phyloP scores from a whole-genome alignment of 2,113 vertebrate species.

The Polypterus senegalus region DNA sequence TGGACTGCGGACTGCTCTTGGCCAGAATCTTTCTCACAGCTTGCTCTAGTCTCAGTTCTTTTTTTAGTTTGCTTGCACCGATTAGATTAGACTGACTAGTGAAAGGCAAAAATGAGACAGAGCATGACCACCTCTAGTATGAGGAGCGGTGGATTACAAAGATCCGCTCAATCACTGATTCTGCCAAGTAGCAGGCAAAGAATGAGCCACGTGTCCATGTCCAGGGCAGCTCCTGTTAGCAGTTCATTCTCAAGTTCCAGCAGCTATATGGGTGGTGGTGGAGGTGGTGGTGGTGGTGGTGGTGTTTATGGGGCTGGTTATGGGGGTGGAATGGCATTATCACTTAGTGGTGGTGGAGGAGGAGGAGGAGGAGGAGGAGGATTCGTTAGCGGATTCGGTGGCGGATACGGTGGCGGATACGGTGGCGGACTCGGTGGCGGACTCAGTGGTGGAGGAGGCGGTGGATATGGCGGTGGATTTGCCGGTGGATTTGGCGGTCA shows the following conservation, averaged over 20 bases:
- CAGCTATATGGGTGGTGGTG: constrained; percentile 11
- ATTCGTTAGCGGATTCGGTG: constrained; percentile 26
- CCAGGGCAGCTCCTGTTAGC: neutral
- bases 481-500: constrained; percentile 20
- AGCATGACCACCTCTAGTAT: constrained; percentile 12
- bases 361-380: constrained; percentile 29
- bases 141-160: constrained; percentile 23
- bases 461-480: constrained; percentile 4
- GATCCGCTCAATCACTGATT: constrained; percentile 24
- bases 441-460: constrained; percentile 27
- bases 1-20: constrained; percentile 29
- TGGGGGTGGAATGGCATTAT: constrained; percentile 23
- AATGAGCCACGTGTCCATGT: constrained; percentile 27
- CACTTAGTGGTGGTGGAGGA: neutral
- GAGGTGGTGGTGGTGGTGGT: constrained; percentile 18
- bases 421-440: constrained; percentile 5
- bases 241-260: constrained; percentile 5
- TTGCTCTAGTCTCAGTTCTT: constrained; percentile 15
- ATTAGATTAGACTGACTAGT: neutral
- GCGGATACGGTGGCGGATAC: constrained; percentile 2
- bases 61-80: constrained; percentile 20
- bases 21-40: constrained; percentile 13
- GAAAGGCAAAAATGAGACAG: constrained; percentile 16
- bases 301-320: too few relatives aligned
- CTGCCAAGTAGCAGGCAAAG: constrained; percentile 36